Evolutionary conservation across 1,140 invertebrate genomes (phyloP).

Genomic region (Formica exsecta): DNA sequence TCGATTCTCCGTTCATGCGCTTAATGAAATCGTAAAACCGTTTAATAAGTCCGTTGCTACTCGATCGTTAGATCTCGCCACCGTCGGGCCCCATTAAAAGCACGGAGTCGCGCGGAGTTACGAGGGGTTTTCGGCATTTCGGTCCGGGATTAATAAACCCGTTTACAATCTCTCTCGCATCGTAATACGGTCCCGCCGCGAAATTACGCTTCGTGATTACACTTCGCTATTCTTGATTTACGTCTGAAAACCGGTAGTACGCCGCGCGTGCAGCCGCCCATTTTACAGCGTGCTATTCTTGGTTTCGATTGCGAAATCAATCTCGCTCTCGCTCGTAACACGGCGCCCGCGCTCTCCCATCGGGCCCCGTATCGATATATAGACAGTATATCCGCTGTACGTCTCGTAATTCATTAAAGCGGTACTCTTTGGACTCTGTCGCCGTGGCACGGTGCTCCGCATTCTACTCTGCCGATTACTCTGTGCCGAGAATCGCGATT

Average conservation of each 20-base stretch:
- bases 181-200: conserved; percentile 46
- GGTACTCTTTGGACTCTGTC: conserved; percentile 56
- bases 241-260: conserved; percentile 72
- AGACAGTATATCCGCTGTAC: conserved; percentile 66
- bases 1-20: conserved; percentile 52
- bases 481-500: conserved; percentile 19
- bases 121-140: conserved; percentile 45
- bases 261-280: conserved; percentile 8
- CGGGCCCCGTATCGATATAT: conserved; percentile 57
- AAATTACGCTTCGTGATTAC: conserved; percentile 68
- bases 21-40: conserved; percentile 62
- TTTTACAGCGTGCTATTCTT: conserved; percentile 75
- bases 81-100: conserved; percentile 40
- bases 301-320: conserved; percentile 77
- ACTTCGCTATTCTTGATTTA: conserved; percentile 74
- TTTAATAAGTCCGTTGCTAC: conserved; percentile 43
- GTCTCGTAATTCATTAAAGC: conserved; percentile 75
- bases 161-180: conserved; percentile 47
- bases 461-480: not conserved
- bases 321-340: conserved; percentile 75
- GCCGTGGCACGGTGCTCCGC: not conserved
- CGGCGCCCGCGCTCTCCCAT: conserved; percentile 65
- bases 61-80: conserved; percentile 35
- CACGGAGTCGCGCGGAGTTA: conserved; percentile 40
- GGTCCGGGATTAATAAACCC: conserved; percentile 66